Evolutionary conservation across 2,888 invertebrate species (phyloP), one percentile per base, ranked within the genome.

Genomic region (Drosophila sordidula): DNA sequence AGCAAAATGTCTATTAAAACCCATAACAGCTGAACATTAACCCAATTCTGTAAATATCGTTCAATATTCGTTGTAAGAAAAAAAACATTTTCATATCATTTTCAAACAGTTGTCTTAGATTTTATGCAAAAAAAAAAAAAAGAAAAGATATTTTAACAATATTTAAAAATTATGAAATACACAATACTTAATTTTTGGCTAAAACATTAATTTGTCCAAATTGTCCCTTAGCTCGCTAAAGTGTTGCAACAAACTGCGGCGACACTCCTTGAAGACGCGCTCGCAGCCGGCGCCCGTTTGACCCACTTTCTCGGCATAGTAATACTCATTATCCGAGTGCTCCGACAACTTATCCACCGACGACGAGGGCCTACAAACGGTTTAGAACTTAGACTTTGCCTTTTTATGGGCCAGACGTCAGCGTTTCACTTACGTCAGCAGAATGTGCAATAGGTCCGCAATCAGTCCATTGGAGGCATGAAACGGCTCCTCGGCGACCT

Each of bases 401-500:
- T 2, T 22, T n/a, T n/a, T n/a, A n/a, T n/a, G n/a, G n/a, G n/a
- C n/a, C n/a, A n/a, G 0, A 12, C 9, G 5, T 0, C n/a, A 29
- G n/a, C 4, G 1, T 2, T 32, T 8, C 6, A 93, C 95, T 95
- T 93, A 96, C 96, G 95, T 95, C 90, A 97, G 94, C 89, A 96
- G 91, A 78, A 96, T 95, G 92, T 96, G 95, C 74, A 96, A 93
- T 83, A 97, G 93, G 93, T 96, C 95, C 32, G 95, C 96, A 80
- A 96, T 93, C 80, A 97, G 93, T 18, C 96, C 96, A 87, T 95
- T 95, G 81, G 94, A 94, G 88, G 94, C 93, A 79, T 94, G 94
- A 84, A 96, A 95, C 50, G 96, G 94, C 62, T 94, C 94, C 90
- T 95, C 94, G 0, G 96, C 95, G 4, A 95, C 94, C 92, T 97